Base-by-base conservation (phyloP, 2,113 vertebrate genomes). In the Rhodinocichla rosea region DNA sequence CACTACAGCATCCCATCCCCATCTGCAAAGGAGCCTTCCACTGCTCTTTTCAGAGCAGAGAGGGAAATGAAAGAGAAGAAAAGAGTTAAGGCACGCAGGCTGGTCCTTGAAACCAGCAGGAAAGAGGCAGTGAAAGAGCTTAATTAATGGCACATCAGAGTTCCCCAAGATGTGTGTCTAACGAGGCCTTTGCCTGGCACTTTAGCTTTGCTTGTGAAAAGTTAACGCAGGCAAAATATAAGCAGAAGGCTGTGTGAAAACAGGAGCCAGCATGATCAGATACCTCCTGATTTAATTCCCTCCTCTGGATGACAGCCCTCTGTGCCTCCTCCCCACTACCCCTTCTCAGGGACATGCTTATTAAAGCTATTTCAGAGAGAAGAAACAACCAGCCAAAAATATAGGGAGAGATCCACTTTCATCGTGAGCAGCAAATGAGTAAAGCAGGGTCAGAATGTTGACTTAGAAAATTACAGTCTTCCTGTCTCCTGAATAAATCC, bases 391-490 rank as follows among this genome's bases (percentile, higher is more conserved):
- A 63, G 57, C 13, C n/a, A 84, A 89, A 96, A 92, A 92, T 85
- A 78, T 2, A 92, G 84, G 91, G 85, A 94, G 60, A 95, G 87
- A 97, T 88, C 65, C 87, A 92, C 92, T 95, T 98, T 97, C 96
- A 95, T 97, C 76, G 68, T 5, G 7, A 95, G 86, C 94, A 90
- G 90, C 28, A 30, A 95, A 96, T 92, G 94, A 96, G 93, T 96
- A 88, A 94, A 97, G 94, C 86, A 84, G 94, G 97, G 97, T 98
- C 97, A 98, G 92, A 71, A 89, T 96, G 97, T 95, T 97, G 97
- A 97, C 98, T 98, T 97, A 86, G 92, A 97, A 98, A 98, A 98
- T 98, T 97, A 98, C 94, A 95, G 93, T 93, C 96, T 98, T 96
- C 93, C 94, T 94, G 83, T 95, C 90, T 96, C 90, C 94, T 96